phyloP scores from a whole-genome alignment of 1,140 invertebrate genomes.

The Manduca sexta region DNA sequence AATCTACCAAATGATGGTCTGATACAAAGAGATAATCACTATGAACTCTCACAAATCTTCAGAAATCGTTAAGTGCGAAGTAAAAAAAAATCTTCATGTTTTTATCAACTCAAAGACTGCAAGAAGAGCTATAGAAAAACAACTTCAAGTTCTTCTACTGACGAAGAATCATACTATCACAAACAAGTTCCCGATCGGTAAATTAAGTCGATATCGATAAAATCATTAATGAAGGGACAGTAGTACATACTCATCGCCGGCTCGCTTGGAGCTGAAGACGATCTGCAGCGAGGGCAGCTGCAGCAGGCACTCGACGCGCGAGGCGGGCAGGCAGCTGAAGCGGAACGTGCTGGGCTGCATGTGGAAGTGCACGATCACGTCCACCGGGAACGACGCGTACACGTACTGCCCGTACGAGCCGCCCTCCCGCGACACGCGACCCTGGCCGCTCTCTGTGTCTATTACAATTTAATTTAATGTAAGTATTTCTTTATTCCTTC shows the following conservation, averaged over 20 bases:
- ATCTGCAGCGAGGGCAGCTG: constrained; percentile 96
- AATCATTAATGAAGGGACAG: background rate
- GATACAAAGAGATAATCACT: too few species aligned
- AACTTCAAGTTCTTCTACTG: too few species aligned
- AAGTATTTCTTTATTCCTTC: too few species aligned
- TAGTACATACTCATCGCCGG: constrained; percentile 79
- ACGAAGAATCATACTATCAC: too few species aligned
- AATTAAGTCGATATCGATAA: too few species aligned
- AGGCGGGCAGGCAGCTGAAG: constrained; percentile 96
- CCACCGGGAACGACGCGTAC: constrained; percentile 96
- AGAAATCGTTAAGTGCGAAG: too few species aligned
- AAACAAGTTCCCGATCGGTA: too few species aligned
- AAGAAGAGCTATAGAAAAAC: too few species aligned
- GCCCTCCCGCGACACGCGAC: constrained; percentile 38
- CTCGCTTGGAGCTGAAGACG: constrained; percentile 92
- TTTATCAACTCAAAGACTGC: too few species aligned
- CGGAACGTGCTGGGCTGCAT: constrained; percentile 97
- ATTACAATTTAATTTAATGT: background rate
- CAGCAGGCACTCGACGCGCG: constrained; percentile 96
- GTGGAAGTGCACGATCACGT: constrained; percentile 98
- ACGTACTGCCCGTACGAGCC: constrained; percentile 83
- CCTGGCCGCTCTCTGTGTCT: constrained; percentile 26
- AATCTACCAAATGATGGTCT: too few species aligned
- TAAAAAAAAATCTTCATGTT: too few species aligned
- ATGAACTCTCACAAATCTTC: too few species aligned